Percentiles rank a stretch among this genome's conserved stretches.
These are phyloP conservation scores for Corythaixoides concolor DNA, from an alignment of 2,113 vertebrate species.

Conservation along the genomic window DNA sequence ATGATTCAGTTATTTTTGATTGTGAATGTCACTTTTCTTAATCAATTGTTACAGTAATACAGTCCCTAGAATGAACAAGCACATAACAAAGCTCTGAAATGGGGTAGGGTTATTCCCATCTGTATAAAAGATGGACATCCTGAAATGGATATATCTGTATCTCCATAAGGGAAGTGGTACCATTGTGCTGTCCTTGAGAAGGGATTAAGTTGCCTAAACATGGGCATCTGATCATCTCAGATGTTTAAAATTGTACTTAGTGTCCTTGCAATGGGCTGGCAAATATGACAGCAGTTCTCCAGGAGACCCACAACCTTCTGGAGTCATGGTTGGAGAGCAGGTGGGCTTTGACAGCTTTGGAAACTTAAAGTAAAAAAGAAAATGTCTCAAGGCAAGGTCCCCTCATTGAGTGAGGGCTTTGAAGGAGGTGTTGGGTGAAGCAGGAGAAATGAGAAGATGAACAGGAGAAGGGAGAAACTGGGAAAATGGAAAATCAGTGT, in stretches of 20 bases:
- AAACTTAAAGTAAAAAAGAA: background rate
- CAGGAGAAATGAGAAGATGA: background rate
- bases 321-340: background rate
- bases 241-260: background rate
- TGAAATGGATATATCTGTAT: background rate
- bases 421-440: background rate
- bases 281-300: background rate
- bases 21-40: background rate
- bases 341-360: background rate
- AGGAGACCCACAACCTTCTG: background rate
- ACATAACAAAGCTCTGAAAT: background rate
- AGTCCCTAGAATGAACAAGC: background rate
- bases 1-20: background rate
- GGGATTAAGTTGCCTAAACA: background rate
- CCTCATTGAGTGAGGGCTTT: background rate
- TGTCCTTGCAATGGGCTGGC: background rate
- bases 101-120: background rate
- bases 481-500: background rate
- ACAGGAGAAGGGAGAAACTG: background rate
- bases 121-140: background rate
- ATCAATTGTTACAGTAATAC: background rate
- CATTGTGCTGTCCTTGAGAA: background rate
- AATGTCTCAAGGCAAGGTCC: background rate
- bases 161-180: background rate
- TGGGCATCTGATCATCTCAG: background rate